Percentiles rank a stretch among this genome's conserved stretches.
Evolutionary conservation across 2,113 vertebrate genomes (phyloP).

Genomic region (Ondatra zibethicus): DNA sequence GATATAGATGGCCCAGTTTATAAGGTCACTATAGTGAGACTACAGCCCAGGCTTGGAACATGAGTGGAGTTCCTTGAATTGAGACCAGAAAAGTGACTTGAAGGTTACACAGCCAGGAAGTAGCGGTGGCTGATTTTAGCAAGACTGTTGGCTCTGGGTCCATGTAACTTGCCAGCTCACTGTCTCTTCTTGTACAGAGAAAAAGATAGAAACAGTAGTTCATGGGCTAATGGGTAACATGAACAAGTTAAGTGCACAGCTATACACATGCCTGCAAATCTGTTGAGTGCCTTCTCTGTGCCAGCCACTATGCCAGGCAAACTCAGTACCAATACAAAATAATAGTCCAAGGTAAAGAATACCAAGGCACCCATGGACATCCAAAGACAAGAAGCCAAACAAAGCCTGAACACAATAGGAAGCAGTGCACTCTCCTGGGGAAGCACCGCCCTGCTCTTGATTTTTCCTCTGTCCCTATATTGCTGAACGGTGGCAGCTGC

Average conservation of each 20-base stretch:
- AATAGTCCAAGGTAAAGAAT: not conserved
- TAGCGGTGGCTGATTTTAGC: not conserved
- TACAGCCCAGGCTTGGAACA: not conserved
- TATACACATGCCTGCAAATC: not conserved
- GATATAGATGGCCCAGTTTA: not conserved
- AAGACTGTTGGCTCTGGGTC: not conserved
- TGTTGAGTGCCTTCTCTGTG: not conserved
- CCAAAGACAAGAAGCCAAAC: not conserved
- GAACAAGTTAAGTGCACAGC: not conserved
- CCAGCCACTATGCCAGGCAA: not conserved
- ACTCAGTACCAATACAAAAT: not conserved
- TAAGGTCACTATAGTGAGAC: not conserved
- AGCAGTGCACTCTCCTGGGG: not conserved
- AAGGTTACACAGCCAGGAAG: not conserved
- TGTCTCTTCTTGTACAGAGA: not conserved
- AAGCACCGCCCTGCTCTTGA: not conserved
- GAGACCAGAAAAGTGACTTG: not conserved
- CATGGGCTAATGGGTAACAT: not conserved
- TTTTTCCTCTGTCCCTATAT: not conserved
- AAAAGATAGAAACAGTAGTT: not conserved
- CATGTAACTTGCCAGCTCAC: not conserved
- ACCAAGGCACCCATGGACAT: not conserved
- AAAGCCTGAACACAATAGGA: not conserved
- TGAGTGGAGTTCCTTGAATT: not conserved
- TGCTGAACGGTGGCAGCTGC: not conserved